phyloP scores from a whole-genome alignment of 1,140 invertebrate genomes.

The Anoplophora glabripennis region DNA sequence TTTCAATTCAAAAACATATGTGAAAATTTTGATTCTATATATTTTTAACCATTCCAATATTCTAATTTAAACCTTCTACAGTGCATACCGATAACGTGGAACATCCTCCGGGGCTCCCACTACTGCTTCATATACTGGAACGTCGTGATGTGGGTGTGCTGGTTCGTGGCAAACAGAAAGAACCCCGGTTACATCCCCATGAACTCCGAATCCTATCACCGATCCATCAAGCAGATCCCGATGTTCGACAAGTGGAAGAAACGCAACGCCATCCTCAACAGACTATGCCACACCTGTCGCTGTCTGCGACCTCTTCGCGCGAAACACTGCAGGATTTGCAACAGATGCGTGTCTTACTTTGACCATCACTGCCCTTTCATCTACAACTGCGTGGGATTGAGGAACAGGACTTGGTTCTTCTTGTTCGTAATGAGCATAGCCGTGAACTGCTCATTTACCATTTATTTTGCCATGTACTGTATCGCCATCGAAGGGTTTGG shows the following conservation, averaged over 20 bases:
- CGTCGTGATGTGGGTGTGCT: conserved; percentile 86
- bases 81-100: conserved; percentile 83
- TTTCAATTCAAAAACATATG: no score
- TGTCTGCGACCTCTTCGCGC: conserved; percentile 81
- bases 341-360: conserved; percentile 87
- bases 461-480: conserved; percentile 86
- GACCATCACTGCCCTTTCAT: conserved; percentile 96
- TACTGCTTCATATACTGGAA: conserved; percentile 90
- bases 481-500: conserved; percentile 83
- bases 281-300: conserved; percentile 83
- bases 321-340: conserved; percentile 86
- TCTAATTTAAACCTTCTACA: no score
- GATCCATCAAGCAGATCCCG: conserved; percentile 84
- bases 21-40: no score
- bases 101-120: conserved; percentile 76
- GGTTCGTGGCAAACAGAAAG: conserved; percentile 82
- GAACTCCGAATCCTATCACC: conserved; percentile 85
- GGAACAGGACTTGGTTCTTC: conserved; percentile 89
- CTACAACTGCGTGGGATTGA: conserved; percentile 86
- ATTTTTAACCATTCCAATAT: no score
- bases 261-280: conserved; percentile 76
- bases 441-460: conserved; percentile 80
- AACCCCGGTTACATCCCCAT: conserved; percentile 87
- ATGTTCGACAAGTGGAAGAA: conserved; percentile 89
- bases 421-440: conserved; percentile 82